Base-by-base conservation (phyloP, 1,140 invertebrate species). In the Aricia agestis region DNA sequence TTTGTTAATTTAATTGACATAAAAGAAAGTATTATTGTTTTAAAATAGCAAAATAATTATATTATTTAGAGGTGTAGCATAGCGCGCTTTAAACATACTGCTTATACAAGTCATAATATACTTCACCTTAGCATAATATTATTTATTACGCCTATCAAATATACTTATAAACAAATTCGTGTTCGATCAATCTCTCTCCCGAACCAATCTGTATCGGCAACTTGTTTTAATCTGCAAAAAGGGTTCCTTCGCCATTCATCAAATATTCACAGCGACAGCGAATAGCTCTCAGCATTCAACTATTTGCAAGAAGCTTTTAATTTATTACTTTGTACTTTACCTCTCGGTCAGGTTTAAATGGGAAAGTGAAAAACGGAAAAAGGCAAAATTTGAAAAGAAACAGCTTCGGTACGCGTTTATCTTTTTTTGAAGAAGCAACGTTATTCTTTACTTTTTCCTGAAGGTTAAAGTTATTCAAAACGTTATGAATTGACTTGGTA, bases 251-350 rank as follows among this genome's bases (percentile, higher is more conserved):
- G 68, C 57, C 68, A 73, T 76, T 76, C 72, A 80, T 80, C 66
- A 76, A 78, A 77, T 80, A 80, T 78, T 75, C 74, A 82, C 19
- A 59, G 69, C 59, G 74, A 79, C 77, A 76, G 17, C 17, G 76
- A 73, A 77, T 79, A 59, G 75, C 79, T 81, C 58, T 80, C 71
- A 42, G 18, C 32, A 69, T 18, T 41, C 32, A 32, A 58, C 65
- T 67, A 71, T 71, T 71, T 45, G 65, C 66, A 71, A 71, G 65
- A 58, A 70, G 61, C 61, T 31, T 36, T 41, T 70, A 65, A 70
- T 59, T 63, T 63, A 69, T 69, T 63, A 70, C 58, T 42, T 63
- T 19, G 17, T 63, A 63, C 59, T 25, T 63, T 19, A 70, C 36
- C 36, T 63, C 57, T 70, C 19, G 68, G 17, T 17, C 18, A 19